Evolutionary conservation across 2,113 vertebrate species (phyloP).

Genomic region (Apteryx mantelli): DNA sequence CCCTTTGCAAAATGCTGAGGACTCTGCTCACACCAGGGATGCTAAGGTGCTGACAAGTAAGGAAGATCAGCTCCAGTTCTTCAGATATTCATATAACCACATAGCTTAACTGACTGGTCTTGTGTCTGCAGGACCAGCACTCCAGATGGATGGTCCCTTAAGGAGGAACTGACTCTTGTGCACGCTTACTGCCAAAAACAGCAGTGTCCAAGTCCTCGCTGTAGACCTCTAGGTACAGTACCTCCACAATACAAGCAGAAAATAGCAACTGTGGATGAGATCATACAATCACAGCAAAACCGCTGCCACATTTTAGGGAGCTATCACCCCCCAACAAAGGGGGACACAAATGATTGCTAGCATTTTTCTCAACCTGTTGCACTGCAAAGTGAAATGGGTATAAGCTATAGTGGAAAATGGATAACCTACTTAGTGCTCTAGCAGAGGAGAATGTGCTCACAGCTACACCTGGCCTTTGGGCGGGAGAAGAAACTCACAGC

Average conservation of each 20-base stretch:
- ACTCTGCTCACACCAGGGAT: not conserved
- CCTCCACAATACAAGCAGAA: not conserved
- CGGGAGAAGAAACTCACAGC: not conserved
- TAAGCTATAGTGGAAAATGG: not conserved
- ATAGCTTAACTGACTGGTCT: not conserved
- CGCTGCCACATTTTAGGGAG: not conserved
- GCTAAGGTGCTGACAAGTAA: not conserved
- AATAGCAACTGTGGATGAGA: not conserved
- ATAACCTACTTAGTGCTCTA: not conserved
- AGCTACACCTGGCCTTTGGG: not conserved
- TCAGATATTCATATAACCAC: not conserved
- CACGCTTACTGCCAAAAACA: not conserved
- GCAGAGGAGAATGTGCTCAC: not conserved
- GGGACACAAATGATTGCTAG: fast-evolving
- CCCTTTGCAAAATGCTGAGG: not conserved
- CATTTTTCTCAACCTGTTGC: not conserved
- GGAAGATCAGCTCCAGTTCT: not conserved
- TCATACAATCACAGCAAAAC: not conserved
- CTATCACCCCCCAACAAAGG: not conserved
- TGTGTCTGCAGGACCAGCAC: not conserved
- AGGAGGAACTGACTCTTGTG: not conserved
- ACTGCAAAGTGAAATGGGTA: not conserved
- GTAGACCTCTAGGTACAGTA: not conserved
- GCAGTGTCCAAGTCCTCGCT: not conserved
- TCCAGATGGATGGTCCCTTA: not conserved